A percentile compares a stretch with the other conserved stretches of the same genome.
Evolutionary conservation across 2,888 invertebrate species (phyloP).

Genomic region (Luffia ferchaultella): DNA sequence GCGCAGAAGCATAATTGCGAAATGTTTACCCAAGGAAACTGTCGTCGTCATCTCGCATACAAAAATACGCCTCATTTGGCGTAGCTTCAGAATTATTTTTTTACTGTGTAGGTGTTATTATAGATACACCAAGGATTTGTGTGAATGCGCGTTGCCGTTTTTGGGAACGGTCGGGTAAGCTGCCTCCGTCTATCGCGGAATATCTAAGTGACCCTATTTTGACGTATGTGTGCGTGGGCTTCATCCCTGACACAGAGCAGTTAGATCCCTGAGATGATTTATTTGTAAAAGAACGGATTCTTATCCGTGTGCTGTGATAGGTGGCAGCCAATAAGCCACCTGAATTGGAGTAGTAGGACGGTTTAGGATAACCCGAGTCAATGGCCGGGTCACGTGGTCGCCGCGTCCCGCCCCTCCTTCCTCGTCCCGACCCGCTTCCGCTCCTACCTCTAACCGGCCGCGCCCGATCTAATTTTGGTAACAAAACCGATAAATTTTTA

Average conservation of each 20-base stretch:
- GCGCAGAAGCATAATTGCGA: neutral
- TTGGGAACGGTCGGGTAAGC: neutral
- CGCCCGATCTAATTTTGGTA: slow-evolving; percentile 45
- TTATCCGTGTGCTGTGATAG: no score
- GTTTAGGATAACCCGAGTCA: slow-evolving; percentile 65
- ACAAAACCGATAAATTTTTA: slow-evolving; percentile 13
- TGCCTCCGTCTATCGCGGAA: no score
- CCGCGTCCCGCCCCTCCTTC: slow-evolving; percentile 53
- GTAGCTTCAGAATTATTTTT: neutral
- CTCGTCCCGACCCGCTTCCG: slow-evolving; percentile 37
- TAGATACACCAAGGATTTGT: neutral
- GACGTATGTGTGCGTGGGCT: no score
- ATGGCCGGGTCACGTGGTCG: slow-evolving; percentile 63
- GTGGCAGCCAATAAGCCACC: slow-evolving; percentile 12
- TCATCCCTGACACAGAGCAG: no score
- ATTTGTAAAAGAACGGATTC: no score
- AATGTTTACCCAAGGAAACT: neutral
- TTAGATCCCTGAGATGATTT: no score
- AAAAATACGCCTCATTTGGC: neutral
- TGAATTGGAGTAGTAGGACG: slow-evolving; percentile 63
- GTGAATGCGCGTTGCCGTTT: neutral
- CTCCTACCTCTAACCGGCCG: slow-evolving; percentile 19
- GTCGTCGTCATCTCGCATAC: neutral
- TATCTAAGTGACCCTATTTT: no score
- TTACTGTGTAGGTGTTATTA: neutral